Conservation (phyloP, 2,888 invertebrate genomes). For the Holacanthella duospinosa region DNA sequence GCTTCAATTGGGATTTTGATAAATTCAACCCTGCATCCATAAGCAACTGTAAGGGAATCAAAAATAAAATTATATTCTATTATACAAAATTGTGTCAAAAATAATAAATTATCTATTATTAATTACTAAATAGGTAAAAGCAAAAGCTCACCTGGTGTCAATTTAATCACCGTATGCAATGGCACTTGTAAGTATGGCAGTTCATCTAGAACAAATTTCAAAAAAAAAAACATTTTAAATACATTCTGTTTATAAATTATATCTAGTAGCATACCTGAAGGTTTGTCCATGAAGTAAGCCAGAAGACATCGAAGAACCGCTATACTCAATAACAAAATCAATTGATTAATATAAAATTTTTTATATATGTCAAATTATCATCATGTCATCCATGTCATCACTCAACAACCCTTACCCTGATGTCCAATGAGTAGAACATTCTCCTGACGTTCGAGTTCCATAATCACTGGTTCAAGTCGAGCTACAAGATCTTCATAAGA, state of each 20-base stretch:
- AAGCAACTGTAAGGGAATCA: slow-evolving; percentile 56
- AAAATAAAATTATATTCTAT: not conserved
- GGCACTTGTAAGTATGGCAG: slow-evolving; percentile 83
- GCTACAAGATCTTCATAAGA: slow-evolving; percentile 98
- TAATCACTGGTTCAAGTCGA: slow-evolving; percentile 92
- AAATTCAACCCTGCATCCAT: slow-evolving; percentile 93
- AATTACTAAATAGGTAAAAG: too few species aligned
- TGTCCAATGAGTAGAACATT: slow-evolving; percentile 94
- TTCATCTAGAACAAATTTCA: slow-evolving; percentile 54
- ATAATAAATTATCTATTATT: not conserved
- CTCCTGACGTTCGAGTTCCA: slow-evolving; percentile 95
- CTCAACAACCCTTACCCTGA: slow-evolving; percentile 52
- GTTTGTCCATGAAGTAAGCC: slow-evolving; percentile 95
- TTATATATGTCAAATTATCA: too few species aligned
- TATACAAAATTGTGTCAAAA: not conserved
- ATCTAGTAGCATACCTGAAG: slow-evolving; percentile 54
- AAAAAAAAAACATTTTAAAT: not conserved
- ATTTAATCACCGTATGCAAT: slow-evolving; percentile 87
- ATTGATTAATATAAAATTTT: too few species aligned
- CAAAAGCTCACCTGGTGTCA: slow-evolving; percentile 61
- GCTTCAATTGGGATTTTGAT: slow-evolving; percentile 83
- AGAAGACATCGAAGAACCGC: slow-evolving; percentile 89
- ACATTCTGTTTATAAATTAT: not conserved
- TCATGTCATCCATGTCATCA: too few species aligned
- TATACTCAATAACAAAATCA: not conserved